These are phyloP conservation scores for Chlorodrepanis virens DNA, from an alignment of 2,113 vertebrate genomes.

Conservation along the genomic window DNA sequence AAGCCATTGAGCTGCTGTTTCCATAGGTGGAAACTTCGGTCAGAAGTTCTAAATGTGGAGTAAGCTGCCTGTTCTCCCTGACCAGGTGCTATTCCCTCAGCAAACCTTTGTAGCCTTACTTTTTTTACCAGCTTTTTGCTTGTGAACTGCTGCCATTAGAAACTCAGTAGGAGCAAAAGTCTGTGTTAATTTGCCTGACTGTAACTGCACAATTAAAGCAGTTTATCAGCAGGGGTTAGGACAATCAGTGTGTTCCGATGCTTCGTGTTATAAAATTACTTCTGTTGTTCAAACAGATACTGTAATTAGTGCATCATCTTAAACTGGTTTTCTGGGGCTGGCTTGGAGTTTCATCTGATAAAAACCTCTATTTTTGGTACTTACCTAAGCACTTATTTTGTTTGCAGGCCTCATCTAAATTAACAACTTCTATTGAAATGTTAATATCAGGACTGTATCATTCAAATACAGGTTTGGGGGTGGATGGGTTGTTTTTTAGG, in stretches of 20 bases:
- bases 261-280: constrained; percentile 66
- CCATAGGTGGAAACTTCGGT: rapidly evolving
- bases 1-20: not conserved
- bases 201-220: constrained; percentile 68
- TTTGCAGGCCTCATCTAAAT: not conserved
- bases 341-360: not conserved
- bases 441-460: not conserved
- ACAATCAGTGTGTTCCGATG: constrained; percentile 63
- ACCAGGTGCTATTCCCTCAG: not conserved
- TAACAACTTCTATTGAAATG: not conserved
- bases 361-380: not conserved
- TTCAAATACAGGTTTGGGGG: not conserved
- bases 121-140: not conserved
- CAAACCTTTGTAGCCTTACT: not conserved
- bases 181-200: constrained; percentile 66
- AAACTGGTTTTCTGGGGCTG: constrained; percentile 34
- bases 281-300: constrained; percentile 72
- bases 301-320: constrained; percentile 69
- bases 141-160: constrained; percentile 56
- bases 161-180: constrained; percentile 59
- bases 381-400: not conserved
- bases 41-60: not conserved
- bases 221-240: constrained; percentile 66
- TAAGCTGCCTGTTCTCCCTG: not conserved
- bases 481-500: not conserved